These are phyloP conservation scores for Muraenolepis orangiensis DNA, from an alignment of 2,797 vertebrate species.

Conservation along the genomic window DNA sequence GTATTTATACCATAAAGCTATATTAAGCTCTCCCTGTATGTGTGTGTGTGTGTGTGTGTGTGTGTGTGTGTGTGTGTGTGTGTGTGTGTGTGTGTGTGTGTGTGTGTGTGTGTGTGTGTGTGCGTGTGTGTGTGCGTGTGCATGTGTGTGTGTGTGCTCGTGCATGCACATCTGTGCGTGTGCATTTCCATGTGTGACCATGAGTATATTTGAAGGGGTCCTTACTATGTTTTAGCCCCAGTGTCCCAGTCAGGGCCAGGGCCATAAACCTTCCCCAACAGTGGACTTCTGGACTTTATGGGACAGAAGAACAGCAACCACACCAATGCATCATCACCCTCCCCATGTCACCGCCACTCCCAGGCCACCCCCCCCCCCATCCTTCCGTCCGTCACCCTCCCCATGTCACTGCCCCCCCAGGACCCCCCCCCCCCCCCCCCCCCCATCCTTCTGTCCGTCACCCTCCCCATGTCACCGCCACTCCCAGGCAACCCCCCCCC, in stretches of 20 bases:
- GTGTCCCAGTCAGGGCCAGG: not conserved
- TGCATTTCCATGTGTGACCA: not conserved
- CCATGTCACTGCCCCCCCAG: no score
- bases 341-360: not conserved
- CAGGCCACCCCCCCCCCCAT: no score
- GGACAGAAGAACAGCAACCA: not conserved
- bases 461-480: not conserved
- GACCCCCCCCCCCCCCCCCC: no score
- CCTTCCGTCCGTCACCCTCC: no score
- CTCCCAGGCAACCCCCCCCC: no score
- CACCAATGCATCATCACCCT: not conserved
- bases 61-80: conserved; percentile 4
- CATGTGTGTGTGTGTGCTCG: not conserved
- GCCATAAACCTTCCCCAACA: not conserved
- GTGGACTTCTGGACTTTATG: conserved; percentile 1
- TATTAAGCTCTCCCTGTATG: not conserved
- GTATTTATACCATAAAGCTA: not conserved
- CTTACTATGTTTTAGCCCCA: not conserved
- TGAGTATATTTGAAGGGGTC: not conserved
- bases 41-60: not conserved
- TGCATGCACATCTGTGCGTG: not conserved
- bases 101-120: conserved; percentile 1
- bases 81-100: not conserved
- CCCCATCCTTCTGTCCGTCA: no score
- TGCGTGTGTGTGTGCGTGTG: not conserved